These are phyloP conservation scores for Camponotus fellah DNA, from an alignment of 2,888 invertebrate species.

Conservation along the genomic window DNA sequence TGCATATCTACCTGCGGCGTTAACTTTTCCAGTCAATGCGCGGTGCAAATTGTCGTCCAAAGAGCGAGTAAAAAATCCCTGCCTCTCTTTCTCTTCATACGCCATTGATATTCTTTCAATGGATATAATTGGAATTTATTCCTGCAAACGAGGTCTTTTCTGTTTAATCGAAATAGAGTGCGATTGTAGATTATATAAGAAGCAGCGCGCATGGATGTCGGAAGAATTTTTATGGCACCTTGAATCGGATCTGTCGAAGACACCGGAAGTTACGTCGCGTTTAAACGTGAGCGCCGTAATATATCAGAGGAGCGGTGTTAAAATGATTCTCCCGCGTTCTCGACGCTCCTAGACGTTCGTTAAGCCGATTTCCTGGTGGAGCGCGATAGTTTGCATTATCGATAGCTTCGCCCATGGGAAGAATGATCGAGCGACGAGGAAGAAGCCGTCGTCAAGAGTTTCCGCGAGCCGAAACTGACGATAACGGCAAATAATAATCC, in stretches of 20 bases:
- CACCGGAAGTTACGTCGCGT: constrained; percentile 21
- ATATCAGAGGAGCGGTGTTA: constrained; percentile 52
- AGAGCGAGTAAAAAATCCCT: not conserved
- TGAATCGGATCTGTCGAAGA: not conserved
- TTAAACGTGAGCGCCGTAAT: constrained; percentile 43
- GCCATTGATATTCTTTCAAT: not conserved
- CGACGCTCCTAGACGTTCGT: constrained; percentile 64
- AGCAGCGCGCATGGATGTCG: not conserved
- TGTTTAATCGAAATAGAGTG: not conserved
- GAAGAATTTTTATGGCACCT: constrained; percentile 29
- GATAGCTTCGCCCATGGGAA: constrained; percentile 62
- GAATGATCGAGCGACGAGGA: constrained; percentile 67
- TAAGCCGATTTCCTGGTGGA: constrained; percentile 71
- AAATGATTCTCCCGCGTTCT: constrained; percentile 44
- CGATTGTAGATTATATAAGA: too few species aligned
- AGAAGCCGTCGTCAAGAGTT: constrained; percentile 51
- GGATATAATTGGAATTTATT: not conserved
- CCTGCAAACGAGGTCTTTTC: not conserved
- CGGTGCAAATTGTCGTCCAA: constrained; percentile 19
- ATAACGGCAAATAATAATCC: constrained; percentile 64
- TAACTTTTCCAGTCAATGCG: constrained; percentile 21
- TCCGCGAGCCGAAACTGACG: constrained; percentile 43
- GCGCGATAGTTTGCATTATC: constrained; percentile 69
- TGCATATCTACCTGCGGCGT: constrained; percentile 32
- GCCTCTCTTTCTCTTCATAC: not conserved